Evolutionary conservation across 2,113 vertebrate genomes (phyloP), one percentile per base, ranked within the genome.

Genomic region (Okapia johnstoni): DNA sequence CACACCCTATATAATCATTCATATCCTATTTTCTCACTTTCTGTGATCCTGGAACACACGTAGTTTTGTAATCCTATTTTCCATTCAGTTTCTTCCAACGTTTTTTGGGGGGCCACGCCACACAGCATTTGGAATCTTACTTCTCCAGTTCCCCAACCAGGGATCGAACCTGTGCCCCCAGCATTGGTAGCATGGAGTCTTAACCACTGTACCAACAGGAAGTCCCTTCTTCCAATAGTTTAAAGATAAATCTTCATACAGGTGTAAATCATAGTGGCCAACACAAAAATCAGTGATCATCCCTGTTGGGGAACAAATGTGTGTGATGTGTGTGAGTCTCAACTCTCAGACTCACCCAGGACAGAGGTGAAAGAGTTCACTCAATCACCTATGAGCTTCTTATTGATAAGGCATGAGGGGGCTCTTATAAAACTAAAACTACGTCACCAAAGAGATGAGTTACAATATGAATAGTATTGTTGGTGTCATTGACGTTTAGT

Each of bases 371-470:
- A 17, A 80, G 9, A 36, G 13, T 40, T n/a, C 83, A 52, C 57
- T 46, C 3, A 12, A 40, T 70, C 19, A 93, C 23, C 16, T 48
- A 77, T 6, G 4, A 57, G 14, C 48, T 90, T 95, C 55, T 84
- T 84, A 46, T 54, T 90, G 90, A 66, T 54, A 79, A 90, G 66
- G 28, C 40, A 58, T 83, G 46, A 55, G n/a, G 13, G 8, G 19
- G 2, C 60, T 92, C 33, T 50, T 91, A 43, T 36, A 60, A 88
- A 89, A 93, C 36, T 70, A 89, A 80, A 96, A 90, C 54, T 46
- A 1, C 16, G 83, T 77, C 63, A 70, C 76, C 23, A 87, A 40
- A 84, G 40, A 93, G 28, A 66, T 48, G 12, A 90, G 63, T 87
- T 28, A 87, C 96, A 77, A 95, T 93, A 58, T 13, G 46, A 96